Conservation (phyloP, 2,888 invertebrate genomes). For the Notodonta ziczac region DNA sequence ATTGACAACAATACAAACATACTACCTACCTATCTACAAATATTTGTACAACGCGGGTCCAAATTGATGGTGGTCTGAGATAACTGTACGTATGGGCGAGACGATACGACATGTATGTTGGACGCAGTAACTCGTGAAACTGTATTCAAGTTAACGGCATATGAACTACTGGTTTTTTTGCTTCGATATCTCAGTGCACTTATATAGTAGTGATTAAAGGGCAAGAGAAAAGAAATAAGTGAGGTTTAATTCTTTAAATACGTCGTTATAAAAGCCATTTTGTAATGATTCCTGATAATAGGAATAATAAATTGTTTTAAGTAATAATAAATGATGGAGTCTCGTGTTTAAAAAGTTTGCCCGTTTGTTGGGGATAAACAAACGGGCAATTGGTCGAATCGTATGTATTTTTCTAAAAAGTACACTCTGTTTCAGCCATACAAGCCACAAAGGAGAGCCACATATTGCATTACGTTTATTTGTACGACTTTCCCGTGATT, state of each 20-base stretch:
- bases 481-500: no score
- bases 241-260: neutral
- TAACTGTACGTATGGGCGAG: conserved; percentile 34
- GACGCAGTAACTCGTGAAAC: conserved; percentile 29
- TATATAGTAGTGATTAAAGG: conserved; percentile 26
- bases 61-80: conserved; percentile 24
- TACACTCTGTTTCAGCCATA: no score
- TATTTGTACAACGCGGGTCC: conserved; percentile 23
- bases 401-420: no score
- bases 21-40: conserved; percentile 12
- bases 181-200: conserved; percentile 16
- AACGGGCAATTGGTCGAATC: no score
- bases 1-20: conserved; percentile 25
- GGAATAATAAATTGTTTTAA: no score
- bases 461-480: no score
- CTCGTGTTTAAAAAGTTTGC: no score
- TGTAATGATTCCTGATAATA: no score
- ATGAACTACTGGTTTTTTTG: conserved; percentile 17
- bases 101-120: conserved; percentile 22
- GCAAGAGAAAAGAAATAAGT: neutral
- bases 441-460: no score
- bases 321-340: no score
- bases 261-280: neutral
- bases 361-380: no score
- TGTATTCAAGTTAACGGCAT: conserved; percentile 33